phyloP scores from a whole-genome alignment of 2,888 invertebrate species.

The Girardia tigrina region DNA sequence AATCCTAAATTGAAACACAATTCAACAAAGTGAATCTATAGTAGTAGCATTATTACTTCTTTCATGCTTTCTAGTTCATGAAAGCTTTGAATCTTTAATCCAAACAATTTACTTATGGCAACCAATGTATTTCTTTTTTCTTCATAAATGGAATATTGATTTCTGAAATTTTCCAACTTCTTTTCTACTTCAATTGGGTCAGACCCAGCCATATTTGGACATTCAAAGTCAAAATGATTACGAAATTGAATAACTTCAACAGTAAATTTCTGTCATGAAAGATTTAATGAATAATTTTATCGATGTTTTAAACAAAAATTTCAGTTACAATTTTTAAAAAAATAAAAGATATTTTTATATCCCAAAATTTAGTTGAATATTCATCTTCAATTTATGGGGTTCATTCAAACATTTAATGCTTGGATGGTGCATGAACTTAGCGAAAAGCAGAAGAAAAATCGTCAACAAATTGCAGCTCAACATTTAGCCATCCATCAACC shows the following conservation, averaged over 20 bases:
- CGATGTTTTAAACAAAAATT: too few relatives aligned
- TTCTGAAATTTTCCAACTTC: constrained; percentile 47
- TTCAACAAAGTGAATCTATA: neutral
- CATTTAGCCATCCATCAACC: too few relatives aligned
- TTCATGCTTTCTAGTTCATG: constrained; percentile 50
- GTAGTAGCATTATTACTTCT: constrained; percentile 42
- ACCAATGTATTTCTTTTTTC: constrained; percentile 48
- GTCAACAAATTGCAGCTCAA: too few relatives aligned
- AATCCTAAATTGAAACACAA: constrained; percentile 41
- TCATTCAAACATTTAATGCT: too few relatives aligned
- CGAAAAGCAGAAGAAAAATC: too few relatives aligned
- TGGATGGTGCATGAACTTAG: too few relatives aligned
- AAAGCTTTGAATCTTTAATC: constrained; percentile 48
- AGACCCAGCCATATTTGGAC: constrained; percentile 48
- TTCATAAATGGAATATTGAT: constrained; percentile 45
- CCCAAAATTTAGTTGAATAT: too few relatives aligned
- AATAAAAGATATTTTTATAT: too few relatives aligned
- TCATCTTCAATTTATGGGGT: too few relatives aligned
- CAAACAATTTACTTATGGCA: constrained; percentile 50
- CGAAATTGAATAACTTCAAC: constrained; percentile 51
- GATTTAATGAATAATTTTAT: too few relatives aligned
- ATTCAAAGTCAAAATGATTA: constrained; percentile 50
- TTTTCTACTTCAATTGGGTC: constrained; percentile 47
- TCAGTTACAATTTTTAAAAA: too few relatives aligned
- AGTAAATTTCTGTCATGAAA: constrained; percentile 50